Evolutionary conservation across 2,797 vertebrate genomes (phyloP), one percentile per base, ranked within the genome.

Genomic region (Channallabes apus): DNA sequence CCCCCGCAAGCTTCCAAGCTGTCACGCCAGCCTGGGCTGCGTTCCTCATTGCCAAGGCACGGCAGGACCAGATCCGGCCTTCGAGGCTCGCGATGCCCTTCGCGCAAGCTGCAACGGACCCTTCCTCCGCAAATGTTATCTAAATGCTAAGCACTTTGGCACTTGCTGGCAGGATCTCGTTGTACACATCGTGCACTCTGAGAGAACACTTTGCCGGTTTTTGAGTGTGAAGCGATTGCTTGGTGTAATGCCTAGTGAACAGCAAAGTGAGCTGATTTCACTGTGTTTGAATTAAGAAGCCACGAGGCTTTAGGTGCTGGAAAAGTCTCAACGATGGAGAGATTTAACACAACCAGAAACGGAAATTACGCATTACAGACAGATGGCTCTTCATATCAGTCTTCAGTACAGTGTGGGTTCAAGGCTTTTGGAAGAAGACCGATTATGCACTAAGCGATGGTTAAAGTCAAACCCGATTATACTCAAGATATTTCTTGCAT

Each of bases 1-100:
- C 94, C 94, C 91, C 95, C 94, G 93, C 90, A 88, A 93, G 88
- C 92, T 93, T 94, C 94, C 95, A 95, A 95, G 95, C 95, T 96
- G 95, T 95, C 91, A 90, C 91, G 91, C 89, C 94, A 92, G 92
- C 91, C 93, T 91, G 93, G 92, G 92, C 90, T 87, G 85, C 82
- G 20, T 91, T 91, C 90, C 68, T 84, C 88, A 86, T 91, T 95
- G 95, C 95, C 95, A 95, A 93, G 91, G 90, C 93, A 84, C 94
- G 91, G 94, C 94, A 94, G 93, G 95, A 95, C 93, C 90, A 89
- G 94, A 95, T 95, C 93, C 91, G 93, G 93, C 93, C 93, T 92
- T 89, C 87, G 62, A 90, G 93, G 93, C 91, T 91, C 87, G 88
- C 90, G 89, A 89, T 88, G 88, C 91, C 92, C 92, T 89, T 88